Evolutionary conservation across 2,888 invertebrate genomes (phyloP).

Genomic region (Aspidapion aeneum): DNA sequence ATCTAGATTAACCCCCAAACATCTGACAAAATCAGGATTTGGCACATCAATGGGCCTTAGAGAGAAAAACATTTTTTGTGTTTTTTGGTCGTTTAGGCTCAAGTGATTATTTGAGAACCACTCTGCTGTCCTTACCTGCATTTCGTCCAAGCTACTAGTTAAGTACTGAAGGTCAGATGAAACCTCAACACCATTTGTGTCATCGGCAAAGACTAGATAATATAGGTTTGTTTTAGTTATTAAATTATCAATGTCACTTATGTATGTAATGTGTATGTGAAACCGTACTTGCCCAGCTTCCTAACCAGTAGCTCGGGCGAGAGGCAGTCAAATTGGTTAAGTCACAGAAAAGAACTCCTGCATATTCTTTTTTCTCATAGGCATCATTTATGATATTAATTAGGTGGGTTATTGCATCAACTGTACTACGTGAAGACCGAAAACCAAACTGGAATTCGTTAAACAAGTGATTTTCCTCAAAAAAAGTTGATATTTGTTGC

Average conservation of each 20-base stretch:
- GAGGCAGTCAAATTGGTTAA: not conserved
- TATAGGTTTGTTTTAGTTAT: not conserved
- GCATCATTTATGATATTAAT: not conserved
- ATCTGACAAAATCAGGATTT: not conserved
- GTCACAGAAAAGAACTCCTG: not conserved
- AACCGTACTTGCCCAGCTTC: not conserved
- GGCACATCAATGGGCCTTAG: not conserved
- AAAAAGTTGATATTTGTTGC: too few relatives aligned
- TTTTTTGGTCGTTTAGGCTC: not conserved
- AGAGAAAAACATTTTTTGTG: not conserved
- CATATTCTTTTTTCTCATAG: not conserved
- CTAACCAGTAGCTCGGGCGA: not conserved
- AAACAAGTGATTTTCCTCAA: not conserved
- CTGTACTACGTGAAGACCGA: not conserved
- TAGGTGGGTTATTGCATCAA: not conserved
- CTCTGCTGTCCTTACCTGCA: not conserved
- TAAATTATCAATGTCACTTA: not conserved
- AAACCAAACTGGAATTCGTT: not conserved
- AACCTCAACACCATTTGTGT: not conserved
- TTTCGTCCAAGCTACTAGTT: not conserved
- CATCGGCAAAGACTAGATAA: not conserved
- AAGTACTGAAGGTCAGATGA: not conserved
- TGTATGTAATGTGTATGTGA: not conserved
- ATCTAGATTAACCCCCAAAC: not conserved
- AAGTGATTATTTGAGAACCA: not conserved